Evolutionary conservation across 2,888 invertebrate species (phyloP), one percentile per base, ranked within the genome.

Genomic region (Nasonia oneida): DNA sequence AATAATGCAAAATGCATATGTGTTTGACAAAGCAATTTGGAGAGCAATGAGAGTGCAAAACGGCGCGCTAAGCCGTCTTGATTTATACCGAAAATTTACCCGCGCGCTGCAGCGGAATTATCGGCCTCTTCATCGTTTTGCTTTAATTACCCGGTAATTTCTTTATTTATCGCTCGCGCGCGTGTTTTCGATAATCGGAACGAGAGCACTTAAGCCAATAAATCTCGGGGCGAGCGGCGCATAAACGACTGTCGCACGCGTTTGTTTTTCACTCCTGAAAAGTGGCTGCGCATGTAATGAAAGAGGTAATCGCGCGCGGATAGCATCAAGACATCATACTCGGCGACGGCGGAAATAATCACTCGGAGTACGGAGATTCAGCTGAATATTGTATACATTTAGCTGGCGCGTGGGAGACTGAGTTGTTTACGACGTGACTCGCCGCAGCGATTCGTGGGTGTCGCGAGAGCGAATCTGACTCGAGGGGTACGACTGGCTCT

Each of bases 251-350:
- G 10, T 6, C 42, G 42, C 12, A 12, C 10, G 1, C 10, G 47
- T 47, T 47, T 47, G 2, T 53, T 50, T 53, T 53, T 18, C 5
- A 53, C 4, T 53, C 53, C 53, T 18, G 18, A 53, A 18, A 67
- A 81, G 5, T 71, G 14, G 71, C 37, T 37, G 39, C 23, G 15
- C 23, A 18, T 37, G 18, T 39, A 33, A 53, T 61, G 37, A 78
- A 71, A 67, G 67, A 74, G 67, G 53, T 80, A 75, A 18, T 50
- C 76, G 61, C 76, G 70, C 53, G 67, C 50, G 33, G 89, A 37
- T 89, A 89, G 89, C 90, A 91, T 91, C 91, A 91, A 91, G 91
- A 91, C 91, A 90, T 91, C 91, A 91, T 88, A 89, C 88, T 50
- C 64, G 81, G 86, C 84, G 86, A 86, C 86, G 39, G 87, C 89